Conservation (phyloP, 2,797 vertebrate genomes). For the Pelochelys cantorii region DNA sequence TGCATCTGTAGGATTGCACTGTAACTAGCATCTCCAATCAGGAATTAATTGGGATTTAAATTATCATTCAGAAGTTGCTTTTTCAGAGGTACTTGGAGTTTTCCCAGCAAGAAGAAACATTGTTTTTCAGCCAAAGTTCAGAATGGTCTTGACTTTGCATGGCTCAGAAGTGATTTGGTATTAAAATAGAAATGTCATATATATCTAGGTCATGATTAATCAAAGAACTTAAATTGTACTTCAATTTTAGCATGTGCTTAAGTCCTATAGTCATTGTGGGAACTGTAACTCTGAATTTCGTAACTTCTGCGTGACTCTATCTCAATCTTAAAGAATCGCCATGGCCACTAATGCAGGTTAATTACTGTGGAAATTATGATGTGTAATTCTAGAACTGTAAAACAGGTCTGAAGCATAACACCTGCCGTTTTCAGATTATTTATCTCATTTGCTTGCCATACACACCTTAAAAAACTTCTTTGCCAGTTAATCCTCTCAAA, state of each 20-base stretch:
- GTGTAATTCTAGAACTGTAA: neutral
- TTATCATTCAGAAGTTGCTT: neutral
- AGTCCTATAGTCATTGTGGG: neutral
- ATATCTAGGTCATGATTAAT: rapidly evolving
- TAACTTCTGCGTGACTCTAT: neutral
- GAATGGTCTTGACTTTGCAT: neutral
- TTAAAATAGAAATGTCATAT: neutral
- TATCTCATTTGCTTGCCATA: neutral
- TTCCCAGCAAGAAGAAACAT: neutral
- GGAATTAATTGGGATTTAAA: neutral
- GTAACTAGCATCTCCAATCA: neutral
- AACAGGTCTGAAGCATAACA: conserved; percentile 18
- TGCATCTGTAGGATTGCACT: neutral
- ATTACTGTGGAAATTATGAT: neutral
- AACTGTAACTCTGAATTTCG: conserved; percentile 3
- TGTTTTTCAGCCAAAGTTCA: neutral
- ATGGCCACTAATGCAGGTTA: too few species aligned
- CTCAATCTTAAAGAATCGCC: neutral
- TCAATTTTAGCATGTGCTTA: neutral
- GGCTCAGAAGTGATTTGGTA: neutral
- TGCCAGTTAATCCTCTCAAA: conserved; percentile 18
- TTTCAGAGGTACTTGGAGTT: neutral
- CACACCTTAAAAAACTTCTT: neutral
- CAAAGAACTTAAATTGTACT: neutral
- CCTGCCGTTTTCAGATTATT: neutral